phyloP scores from a whole-genome alignment of 2,888 invertebrate genomes.

The Pterobdella sp. region DNA sequence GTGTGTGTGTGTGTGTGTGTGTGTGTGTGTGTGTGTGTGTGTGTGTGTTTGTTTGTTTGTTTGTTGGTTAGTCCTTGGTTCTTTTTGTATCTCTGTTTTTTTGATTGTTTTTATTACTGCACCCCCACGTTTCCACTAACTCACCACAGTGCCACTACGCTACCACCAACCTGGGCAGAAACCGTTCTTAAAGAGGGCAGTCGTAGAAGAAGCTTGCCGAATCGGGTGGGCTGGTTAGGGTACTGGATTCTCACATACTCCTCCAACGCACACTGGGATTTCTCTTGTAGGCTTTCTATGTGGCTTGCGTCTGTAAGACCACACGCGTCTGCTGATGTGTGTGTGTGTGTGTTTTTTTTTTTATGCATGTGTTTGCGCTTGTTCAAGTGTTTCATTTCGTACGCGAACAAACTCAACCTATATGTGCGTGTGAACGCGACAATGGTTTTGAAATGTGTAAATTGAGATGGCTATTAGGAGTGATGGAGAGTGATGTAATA shows the following conservation, averaged over 20 bases:
- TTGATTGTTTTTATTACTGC: neutral
- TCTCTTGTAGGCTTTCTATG: conserved; percentile 92
- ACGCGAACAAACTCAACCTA: no score
- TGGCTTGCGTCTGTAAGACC: conserved; percentile 87
- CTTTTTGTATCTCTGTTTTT: neutral
- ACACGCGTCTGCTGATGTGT: conserved; percentile 81
- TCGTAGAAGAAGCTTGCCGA: conserved; percentile 84
- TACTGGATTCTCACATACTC: conserved; percentile 95
- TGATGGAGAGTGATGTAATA: neutral
- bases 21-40: conserved; percentile 1
- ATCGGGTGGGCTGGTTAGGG: conserved; percentile 90
- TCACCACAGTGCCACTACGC: conserved; percentile 94
- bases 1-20: conserved; percentile 15
- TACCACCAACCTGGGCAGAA: conserved; percentile 82
- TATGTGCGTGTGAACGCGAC: no score
- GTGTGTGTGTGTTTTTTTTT: no score
- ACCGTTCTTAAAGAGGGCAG: conserved; percentile 87
- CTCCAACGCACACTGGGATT: conserved; percentile 95
- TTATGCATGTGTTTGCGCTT: no score
- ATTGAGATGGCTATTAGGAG: neutral
- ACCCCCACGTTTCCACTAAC: conserved; percentile 57
- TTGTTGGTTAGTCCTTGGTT: neutral
- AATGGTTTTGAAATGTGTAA: neutral
- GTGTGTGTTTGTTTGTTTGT: no score
- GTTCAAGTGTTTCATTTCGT: no score